Base-by-base conservation (phyloP, 2,797 vertebrate species). In the Ciconia nigra region DNA sequence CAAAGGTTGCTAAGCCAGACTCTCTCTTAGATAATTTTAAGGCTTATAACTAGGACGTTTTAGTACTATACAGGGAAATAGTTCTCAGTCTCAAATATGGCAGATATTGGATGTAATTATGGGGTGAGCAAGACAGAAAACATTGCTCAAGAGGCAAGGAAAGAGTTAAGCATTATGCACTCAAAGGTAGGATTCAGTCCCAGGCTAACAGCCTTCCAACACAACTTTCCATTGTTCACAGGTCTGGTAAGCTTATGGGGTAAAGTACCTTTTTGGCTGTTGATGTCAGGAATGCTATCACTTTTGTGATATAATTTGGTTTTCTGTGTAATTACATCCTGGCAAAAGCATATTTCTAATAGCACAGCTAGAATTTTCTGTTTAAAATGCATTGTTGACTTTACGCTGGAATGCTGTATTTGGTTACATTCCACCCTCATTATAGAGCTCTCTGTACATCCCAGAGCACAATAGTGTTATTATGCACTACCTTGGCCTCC, bases 281-380 rank as follows among this genome's bases (percentile, higher is more conserved):
- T 89, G 63, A 91, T 96, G 74, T 95, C 91, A 92, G 76, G 81
- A 97, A 89, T 95, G 91, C 81, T 96, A 93, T 92, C 84, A 84
- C 71, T 89, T 83, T 37, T 89, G 94, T 86, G 76, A 91, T 96
- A 96, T 95, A 95, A 94, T 91, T 97, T 88, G 91, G 77, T 93
- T 98, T 94, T 94, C 93, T 78, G 35, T 92, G 86, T 94, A 97
- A 98, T 97, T 98, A 90, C 90, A 84, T 90, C 89, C 79, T 93
- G 93, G 96, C 96, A 96, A 96, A 97, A 97, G 95, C 67, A 89
- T 96, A 97, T 96, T 94, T 96, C 84, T 46, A 87, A 96, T 97
- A 97, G 89, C 91, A 96, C 9, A 73, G 92, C 90, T 95, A 97
- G 96, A 95, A 95, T 97, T 98, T 97, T 97, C 92, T 97, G 90